Evolutionary conservation across 2,888 invertebrate species (phyloP).

Genomic region (Tachina grossa): DNA sequence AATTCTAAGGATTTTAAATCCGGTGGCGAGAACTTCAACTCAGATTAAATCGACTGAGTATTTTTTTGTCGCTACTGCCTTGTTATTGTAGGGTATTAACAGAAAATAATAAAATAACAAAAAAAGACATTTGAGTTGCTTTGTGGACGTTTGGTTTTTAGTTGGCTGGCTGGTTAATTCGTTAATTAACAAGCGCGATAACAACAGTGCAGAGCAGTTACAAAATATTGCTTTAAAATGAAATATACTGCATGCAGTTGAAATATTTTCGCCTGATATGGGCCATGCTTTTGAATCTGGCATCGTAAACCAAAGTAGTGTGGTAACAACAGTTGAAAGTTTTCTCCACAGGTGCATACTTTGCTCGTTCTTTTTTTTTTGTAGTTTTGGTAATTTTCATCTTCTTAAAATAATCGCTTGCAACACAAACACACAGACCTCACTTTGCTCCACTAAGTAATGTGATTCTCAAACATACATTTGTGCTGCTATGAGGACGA

Average conservation of each 20-base stretch:
- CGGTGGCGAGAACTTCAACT: too few relatives aligned
- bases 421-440: background rate
- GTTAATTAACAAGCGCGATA: constrained; percentile 76
- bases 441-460: constrained; percentile 11
- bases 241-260: constrained; percentile 37
- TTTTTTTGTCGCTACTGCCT: too few relatives aligned
- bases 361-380: constrained; percentile 18
- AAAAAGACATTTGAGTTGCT: background rate
- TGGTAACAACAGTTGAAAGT: constrained; percentile 66
- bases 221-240: constrained; percentile 49
- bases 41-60: too few relatives aligned
- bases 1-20: too few relatives aligned
- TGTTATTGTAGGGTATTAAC: constrained; percentile 10
- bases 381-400: constrained; percentile 17
- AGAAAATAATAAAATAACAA: background rate
- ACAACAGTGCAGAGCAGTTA: constrained; percentile 64
- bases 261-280: constrained; percentile 41
- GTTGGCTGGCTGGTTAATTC: constrained; percentile 71
- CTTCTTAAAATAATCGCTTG: constrained; percentile 24
- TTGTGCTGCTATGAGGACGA: constrained; percentile 53
- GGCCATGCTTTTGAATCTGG: constrained; percentile 48
- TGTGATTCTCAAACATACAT: constrained; percentile 10
- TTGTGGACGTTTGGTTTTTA: constrained; percentile 26
- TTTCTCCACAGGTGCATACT: constrained; percentile 70
- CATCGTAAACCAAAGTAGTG: constrained; percentile 34